These are phyloP conservation scores for Centropus bengalensis DNA, from an alignment of 2,113 vertebrate genomes.

Conservation along the genomic window DNA sequence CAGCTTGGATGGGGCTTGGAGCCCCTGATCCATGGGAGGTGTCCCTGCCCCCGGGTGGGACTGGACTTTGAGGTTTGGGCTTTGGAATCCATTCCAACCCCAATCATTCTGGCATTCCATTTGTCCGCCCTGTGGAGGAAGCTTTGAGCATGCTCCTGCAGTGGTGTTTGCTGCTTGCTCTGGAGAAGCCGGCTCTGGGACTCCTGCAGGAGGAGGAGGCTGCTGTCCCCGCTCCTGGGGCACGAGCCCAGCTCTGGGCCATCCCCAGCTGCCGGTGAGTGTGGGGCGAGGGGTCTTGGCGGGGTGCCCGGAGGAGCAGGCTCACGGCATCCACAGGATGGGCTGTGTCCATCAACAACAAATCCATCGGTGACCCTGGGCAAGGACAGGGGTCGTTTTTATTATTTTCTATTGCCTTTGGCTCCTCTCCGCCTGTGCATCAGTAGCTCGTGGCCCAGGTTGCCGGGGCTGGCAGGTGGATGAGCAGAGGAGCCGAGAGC, in stretches of 20 bases:
- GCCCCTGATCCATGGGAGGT: too few relatives aligned
- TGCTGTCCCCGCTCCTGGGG: background rate
- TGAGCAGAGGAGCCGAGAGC: background rate
- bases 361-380: background rate
- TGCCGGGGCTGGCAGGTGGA: background rate
- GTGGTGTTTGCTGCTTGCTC: background rate
- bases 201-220: background rate
- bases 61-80: too few relatives aligned
- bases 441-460: background rate
- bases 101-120: too few relatives aligned
- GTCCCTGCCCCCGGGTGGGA: too few relatives aligned
- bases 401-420: background rate
- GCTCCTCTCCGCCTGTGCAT: background rate
- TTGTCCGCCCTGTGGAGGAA: fast-evolving
- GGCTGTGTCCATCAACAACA: background rate
- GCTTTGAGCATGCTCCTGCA: fast-evolving
- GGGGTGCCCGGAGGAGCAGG: background rate
- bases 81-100: too few relatives aligned
- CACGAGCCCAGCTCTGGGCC: background rate
- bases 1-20: too few relatives aligned
- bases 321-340: background rate
- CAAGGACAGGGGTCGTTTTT: background rate
- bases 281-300: fast-evolving
- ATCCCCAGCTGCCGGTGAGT: fast-evolving
- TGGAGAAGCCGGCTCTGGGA: background rate